Conservation (phyloP, 1,140 invertebrate genomes). For the Stegodyphus mimosarum region DNA sequence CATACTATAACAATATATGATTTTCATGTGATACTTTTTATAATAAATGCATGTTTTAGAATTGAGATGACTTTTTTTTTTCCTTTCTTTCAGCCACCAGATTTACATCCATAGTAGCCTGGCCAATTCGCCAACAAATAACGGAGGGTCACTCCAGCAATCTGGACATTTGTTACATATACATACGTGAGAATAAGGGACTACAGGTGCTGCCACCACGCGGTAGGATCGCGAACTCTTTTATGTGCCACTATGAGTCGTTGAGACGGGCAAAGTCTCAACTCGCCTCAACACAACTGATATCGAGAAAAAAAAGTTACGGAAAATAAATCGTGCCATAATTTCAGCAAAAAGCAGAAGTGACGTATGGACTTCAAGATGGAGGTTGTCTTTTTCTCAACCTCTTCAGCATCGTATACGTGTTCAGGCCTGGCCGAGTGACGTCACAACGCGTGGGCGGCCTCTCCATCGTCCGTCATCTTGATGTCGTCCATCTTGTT, state of each 20-base stretch:
- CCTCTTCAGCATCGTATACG: slow-evolving; percentile 40
- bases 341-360: slow-evolving; percentile 10
- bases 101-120: slow-evolving; percentile 50
- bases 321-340: slow-evolving; percentile 50
- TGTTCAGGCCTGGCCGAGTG: slow-evolving; percentile 41
- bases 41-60: no score
- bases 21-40: no score
- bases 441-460: slow-evolving; percentile 31
- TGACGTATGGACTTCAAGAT: background rate
- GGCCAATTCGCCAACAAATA: background rate
- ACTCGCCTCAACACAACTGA: background rate
- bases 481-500: slow-evolving; percentile 59
- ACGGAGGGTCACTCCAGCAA: slow-evolving; percentile 22
- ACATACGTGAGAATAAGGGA: slow-evolving; percentile 33
- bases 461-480: slow-evolving; percentile 57
- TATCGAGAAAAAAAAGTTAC: background rate
- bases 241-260: slow-evolving; percentile 50
- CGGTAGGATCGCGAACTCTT: slow-evolving; percentile 29
- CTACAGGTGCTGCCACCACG: slow-evolving; percentile 25
- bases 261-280: slow-evolving; percentile 4
- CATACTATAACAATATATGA: no score
- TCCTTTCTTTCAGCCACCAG: slow-evolving; percentile 48
- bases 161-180: slow-evolving; percentile 43
- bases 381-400: slow-evolving; percentile 4
- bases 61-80: background rate